These are phyloP conservation scores for Agrotis segetum DNA, from an alignment of 2,888 invertebrate species.

Conservation along the genomic window DNA sequence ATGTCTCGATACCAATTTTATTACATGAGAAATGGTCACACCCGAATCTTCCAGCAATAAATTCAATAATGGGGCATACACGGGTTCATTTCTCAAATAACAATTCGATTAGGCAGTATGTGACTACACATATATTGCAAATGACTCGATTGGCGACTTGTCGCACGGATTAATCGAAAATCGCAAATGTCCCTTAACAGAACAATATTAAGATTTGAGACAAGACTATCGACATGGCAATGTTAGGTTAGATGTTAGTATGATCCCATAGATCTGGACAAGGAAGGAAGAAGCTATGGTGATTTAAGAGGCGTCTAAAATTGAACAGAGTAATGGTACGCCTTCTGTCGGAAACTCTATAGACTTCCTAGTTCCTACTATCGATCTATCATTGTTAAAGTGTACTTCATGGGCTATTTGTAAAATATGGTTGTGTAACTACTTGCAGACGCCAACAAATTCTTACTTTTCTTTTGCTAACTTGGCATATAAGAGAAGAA, in stretches of 20 bases:
- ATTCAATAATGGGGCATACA: no score
- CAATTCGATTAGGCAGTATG: no score
- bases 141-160: no score
- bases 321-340: constrained; percentile 4
- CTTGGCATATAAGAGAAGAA: not conserved
- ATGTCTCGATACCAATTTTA: not conserved
- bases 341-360: constrained; percentile 25
- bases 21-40: no score
- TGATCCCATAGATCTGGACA: not conserved
- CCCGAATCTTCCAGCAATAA: no score
- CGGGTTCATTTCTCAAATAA: no score
- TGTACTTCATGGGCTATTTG: constrained; percentile 21
- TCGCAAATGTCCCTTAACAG: no score
- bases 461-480: not conserved
- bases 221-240: no score
- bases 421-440: constrained; percentile 4
- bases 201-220: no score
- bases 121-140: no score
- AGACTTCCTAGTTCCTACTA: constrained; percentile 17
- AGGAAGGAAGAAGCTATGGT: not conserved
- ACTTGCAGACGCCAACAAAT: not conserved
- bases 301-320: constrained; percentile 13
- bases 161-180: no score
- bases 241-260: not conserved
- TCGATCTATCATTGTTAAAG: constrained; percentile 44